Conservation (phyloP, 2,888 invertebrate species). For the Pilophorus perplexus region DNA sequence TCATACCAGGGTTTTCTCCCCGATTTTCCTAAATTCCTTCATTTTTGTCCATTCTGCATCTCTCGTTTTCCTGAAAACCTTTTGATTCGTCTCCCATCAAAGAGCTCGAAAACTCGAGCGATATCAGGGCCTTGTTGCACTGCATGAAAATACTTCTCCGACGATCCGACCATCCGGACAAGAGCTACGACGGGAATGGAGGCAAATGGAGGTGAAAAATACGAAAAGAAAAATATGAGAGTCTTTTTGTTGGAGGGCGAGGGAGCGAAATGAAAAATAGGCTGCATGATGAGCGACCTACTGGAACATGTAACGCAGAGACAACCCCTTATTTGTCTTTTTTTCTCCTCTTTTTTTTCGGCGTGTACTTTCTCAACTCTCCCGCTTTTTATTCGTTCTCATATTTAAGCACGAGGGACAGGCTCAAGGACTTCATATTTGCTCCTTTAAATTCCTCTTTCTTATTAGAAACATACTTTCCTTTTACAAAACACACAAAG, state of each 20-base stretch:
- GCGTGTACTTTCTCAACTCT: not conserved
- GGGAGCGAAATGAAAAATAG: slow-evolving; percentile 27
- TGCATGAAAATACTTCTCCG: too few relatives aligned
- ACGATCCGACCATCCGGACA: not conserved
- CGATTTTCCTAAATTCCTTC: too few relatives aligned
- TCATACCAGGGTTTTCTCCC: too few relatives aligned
- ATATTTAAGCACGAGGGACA: slow-evolving; percentile 6
- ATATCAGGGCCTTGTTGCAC: too few relatives aligned
- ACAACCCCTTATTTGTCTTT: slow-evolving; percentile 24
- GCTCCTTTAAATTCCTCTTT: slow-evolving; percentile 7
- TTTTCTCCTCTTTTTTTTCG: not conserved
- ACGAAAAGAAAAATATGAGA: slow-evolving; percentile 12
- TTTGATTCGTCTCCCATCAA: too few relatives aligned
- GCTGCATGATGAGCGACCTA: slow-evolving; percentile 32
- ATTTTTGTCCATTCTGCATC: too few relatives aligned
- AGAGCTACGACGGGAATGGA: not conserved
- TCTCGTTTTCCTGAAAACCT: too few relatives aligned
- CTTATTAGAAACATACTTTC: slow-evolving; percentile 1
- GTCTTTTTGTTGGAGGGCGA: slow-evolving; percentile 10
- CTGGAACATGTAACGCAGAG: slow-evolving; percentile 37
- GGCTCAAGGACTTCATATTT: slow-evolving; percentile 11
- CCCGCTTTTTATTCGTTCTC: not conserved
- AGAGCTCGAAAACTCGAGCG: too few relatives aligned
- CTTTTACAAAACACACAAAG: not conserved
- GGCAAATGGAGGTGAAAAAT: slow-evolving; percentile 2